Evolutionary conservation across 2,888 invertebrate species (phyloP), one percentile per base, ranked within the genome.

Genomic region (Macroteleia sp.): DNA sequence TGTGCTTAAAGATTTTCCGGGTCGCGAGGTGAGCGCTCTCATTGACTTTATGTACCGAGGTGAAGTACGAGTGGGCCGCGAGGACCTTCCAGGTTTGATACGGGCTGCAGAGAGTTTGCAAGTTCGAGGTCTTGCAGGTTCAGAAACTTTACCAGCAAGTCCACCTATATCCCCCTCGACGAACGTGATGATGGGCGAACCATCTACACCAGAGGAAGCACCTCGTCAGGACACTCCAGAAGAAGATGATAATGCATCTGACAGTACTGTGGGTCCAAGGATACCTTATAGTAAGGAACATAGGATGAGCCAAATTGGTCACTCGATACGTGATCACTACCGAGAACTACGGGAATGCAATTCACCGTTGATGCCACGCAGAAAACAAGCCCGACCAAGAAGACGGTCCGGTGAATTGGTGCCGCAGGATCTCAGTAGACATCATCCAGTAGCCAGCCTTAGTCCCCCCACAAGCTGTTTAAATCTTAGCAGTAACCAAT

Each of bases 11-110:
- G 97, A 97, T 92, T 96, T 97, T 91, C 94, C 95, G 86, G 96
- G 96, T 82, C 96, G 96, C 95, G 97, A 97, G 87, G 95, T 98
- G 78, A 96, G 96, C 87, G 96, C 97, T 30, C 96, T 97, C 76
- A 96, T 97, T 77, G 96, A 97, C 92, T 98, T 97, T 89, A 97
- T 97, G 97, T 98, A 98, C 92, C 95, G 96, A 83, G 97, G 97
- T 34, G 97, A 97, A 92, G 97, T 97, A 84, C 96, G 96, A 82
- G 97, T 97, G 56, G 95, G 95, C 5, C 96, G 97, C 86, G 96
- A 97, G 88, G 96, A 97, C 79, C 93, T 97, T 20, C 95, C 96
- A 66, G 95, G 95, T 9, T 93, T 98, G 83, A 96, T 97, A 86
- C 95, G 96, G 85, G 97, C 97, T 1, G 97, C 97, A 0, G 97